Percentiles rank a stretch among this genome's conserved stretches.
Evolutionary conservation across 2,113 vertebrate genomes (phyloP).

Genomic region (Grantiella picta): DNA sequence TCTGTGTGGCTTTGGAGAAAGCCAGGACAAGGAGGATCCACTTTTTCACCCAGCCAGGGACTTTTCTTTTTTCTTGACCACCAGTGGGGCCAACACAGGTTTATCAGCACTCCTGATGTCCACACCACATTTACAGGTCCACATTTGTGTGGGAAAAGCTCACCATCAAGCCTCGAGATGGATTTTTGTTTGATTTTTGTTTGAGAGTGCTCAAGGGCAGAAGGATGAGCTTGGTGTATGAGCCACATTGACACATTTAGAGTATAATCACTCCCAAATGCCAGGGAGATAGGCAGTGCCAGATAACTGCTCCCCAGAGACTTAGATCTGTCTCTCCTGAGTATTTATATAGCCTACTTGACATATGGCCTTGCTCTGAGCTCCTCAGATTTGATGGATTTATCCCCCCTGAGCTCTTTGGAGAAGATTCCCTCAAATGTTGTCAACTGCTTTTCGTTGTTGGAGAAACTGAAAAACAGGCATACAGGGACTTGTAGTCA

Average conservation of each 20-base stretch:
- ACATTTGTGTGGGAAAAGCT: not conserved
- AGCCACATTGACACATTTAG: not conserved
- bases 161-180: not conserved
- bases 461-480: not conserved
- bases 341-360: not conserved
- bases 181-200: not conserved
- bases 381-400: not conserved
- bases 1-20: not conserved
- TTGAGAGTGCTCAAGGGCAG: not conserved
- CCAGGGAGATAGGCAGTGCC: not conserved
- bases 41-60: not conserved
- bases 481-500: not conserved
- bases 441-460: not conserved
- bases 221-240: not conserved
- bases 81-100: not conserved
- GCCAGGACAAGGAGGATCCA: not conserved
- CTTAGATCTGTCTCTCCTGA: not conserved
- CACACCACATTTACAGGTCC: not conserved
- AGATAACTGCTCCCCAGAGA: not conserved
- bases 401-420: not conserved
- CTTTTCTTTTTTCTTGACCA: not conserved
- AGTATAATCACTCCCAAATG: not conserved
- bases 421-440: not conserved
- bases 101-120: not conserved
- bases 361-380: not conserved